phyloP scores from a whole-genome alignment of 1,140 invertebrate genomes.

The Drosophila pandora region DNA sequence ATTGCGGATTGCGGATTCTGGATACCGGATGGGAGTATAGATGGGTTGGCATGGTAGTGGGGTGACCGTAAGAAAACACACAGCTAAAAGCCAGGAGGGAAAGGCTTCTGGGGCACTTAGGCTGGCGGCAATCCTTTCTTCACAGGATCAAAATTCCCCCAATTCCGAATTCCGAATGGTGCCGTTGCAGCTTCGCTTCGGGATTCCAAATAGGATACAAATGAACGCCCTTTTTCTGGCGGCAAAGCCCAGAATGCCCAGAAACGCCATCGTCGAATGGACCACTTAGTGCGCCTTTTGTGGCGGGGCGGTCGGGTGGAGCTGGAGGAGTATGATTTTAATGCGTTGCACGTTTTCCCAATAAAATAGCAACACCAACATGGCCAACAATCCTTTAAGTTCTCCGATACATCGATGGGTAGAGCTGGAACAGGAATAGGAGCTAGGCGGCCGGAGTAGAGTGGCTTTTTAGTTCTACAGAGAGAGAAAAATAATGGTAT shows the following conservation, averaged over 20 bases:
- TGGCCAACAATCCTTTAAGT: constrained; percentile 73
- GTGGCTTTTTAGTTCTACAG: constrained; percentile 39
- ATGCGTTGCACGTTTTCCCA: constrained; percentile 74
- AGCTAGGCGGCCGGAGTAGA: not conserved
- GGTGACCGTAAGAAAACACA: constrained; percentile 5
- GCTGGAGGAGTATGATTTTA: constrained; percentile 38
- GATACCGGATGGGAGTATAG: too few relatives aligned
- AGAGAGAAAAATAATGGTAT: not conserved
- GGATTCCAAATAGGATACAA: constrained; percentile 57
- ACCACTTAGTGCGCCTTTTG: constrained; percentile 69
- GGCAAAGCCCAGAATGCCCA: constrained; percentile 4
- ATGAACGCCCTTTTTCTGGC: constrained; percentile 41
- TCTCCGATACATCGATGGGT: constrained; percentile 53
- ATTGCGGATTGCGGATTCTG: not conserved
- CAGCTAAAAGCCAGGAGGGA: constrained; percentile 29
- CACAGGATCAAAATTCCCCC: constrained; percentile 38
- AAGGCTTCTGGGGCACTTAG: constrained; percentile 36
- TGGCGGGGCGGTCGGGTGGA: constrained; percentile 5
- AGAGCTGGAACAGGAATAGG: constrained; percentile 5
- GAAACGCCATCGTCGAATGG: constrained; percentile 48
- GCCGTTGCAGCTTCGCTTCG: constrained; percentile 11
- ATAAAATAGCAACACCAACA: constrained; percentile 67
- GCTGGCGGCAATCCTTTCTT: constrained; percentile 46
- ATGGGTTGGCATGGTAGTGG: constrained; percentile 8
- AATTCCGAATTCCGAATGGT: constrained; percentile 25